Base-by-base conservation (phyloP, 1,140 invertebrate species). In the Caenorhabditis remanei region DNA sequence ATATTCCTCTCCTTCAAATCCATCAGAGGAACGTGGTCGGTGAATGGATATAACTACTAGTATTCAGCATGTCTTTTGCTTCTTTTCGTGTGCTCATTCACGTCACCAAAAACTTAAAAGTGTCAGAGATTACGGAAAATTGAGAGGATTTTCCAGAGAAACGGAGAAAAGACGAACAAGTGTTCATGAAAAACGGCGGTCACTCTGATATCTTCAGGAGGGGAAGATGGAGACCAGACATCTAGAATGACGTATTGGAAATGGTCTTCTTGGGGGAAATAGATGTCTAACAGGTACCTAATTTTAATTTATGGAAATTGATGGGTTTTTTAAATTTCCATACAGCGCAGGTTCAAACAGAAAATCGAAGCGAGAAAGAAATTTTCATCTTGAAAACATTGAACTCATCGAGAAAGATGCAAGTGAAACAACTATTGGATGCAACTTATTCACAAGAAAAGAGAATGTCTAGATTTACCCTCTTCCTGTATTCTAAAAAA, bases 111-210 rank as follows among this genome's bases (percentile, higher is more conserved):
- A 50, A 46, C 71, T 79, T 21, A 79, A 19, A 71, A 71, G 65
- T 71, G 65, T 71, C 65, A 71, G 65, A 71, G 65, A 71, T 71
- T 71, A 43, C 41, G 65, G 65, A 71, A 46, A 43, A 71, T 71
- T 19, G 65, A 46, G 65, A 71, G 65, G 9, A n/a, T 7, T 46
- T 43, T 46, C 5, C 14, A 24, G 65, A 71, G 6, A 71, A 43
- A 14, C 50, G 9, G 24, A 58, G 32, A 63, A 32, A 63, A 24
- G 24, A 32, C 21, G 61, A 63, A 63, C 61, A 63, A 24, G 24
- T 63, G 32, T 63, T 63, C 61, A 40, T 11, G 55, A 9, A 13
- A n/a, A 58, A 58, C n/a, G 6, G 19, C 11, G 21, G 61, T 63
- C 61, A 32, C 21, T 21, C n/a, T 58, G 61, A 32, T 63, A 24